A percentile compares a stretch with the other conserved stretches of the same genome.
Evolutionary conservation across 2,888 invertebrate genomes (phyloP).

Genomic region (Ctenicera cuprea): DNA sequence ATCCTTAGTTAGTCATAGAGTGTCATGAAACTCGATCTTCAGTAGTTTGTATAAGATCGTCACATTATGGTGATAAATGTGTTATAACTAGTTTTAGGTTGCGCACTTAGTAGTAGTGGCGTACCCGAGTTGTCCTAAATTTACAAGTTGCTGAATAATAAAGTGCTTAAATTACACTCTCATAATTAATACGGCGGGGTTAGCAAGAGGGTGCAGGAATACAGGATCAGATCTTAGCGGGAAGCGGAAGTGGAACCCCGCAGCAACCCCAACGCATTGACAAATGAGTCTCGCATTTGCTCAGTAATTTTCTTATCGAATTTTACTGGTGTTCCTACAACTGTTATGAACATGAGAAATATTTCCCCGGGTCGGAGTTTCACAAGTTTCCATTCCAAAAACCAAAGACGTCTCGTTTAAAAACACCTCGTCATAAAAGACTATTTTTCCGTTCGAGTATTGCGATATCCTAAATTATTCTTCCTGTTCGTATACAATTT

Average conservation of each 20-base stretch:
- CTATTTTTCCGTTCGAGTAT: too few relatives aligned
- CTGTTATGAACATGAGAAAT: background rate
- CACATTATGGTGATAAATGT: slow-evolving; percentile 30
- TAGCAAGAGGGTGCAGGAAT: slow-evolving; percentile 5
- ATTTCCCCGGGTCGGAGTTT: background rate
- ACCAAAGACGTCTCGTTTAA: too few relatives aligned
- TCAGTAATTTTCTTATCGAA: slow-evolving; percentile 17
- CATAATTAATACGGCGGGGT: slow-evolving; percentile 26
- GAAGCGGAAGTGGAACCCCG: slow-evolving; percentile 19
- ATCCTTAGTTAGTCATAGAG: slow-evolving; percentile 10
- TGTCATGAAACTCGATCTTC: slow-evolving; percentile 21
- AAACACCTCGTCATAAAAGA: too few relatives aligned
- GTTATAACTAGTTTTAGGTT: slow-evolving; percentile 32
- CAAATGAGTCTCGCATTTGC: slow-evolving; percentile 12
- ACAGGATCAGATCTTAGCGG: slow-evolving; percentile 18
- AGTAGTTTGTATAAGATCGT: slow-evolving; percentile 21
- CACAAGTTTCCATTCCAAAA: too few relatives aligned
- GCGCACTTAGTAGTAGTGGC: slow-evolving; percentile 28
- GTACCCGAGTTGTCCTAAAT: slow-evolving; percentile 23
- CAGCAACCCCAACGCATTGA: slow-evolving; percentile 10
- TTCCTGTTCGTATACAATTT: background rate
- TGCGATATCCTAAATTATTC: too few relatives aligned
- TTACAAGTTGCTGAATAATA: slow-evolving; percentile 32
- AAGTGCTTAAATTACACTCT: slow-evolving; percentile 31
- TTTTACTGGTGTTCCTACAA: background rate